These are phyloP conservation scores for Alsophila aescularia DNA, from an alignment of 2,888 invertebrate genomes.

Conservation along the genomic window DNA sequence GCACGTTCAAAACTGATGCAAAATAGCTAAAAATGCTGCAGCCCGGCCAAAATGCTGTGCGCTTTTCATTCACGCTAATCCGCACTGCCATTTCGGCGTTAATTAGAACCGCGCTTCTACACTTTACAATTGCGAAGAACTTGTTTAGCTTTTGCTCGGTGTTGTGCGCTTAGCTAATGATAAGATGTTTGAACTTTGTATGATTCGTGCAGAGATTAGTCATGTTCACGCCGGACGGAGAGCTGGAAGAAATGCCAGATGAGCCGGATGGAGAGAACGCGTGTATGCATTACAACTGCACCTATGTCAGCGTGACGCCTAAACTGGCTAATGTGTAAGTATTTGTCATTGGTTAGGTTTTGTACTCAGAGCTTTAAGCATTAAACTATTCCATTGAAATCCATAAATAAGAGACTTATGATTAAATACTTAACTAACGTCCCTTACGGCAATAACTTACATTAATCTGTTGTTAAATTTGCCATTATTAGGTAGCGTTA, in stretches of 20 bases:
- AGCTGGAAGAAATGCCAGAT: constrained; percentile 68
- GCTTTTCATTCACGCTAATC: neutral
- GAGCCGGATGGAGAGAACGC: constrained; percentile 59
- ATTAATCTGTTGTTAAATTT: too few relatives aligned
- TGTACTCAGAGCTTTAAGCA: too few relatives aligned
- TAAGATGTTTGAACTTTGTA: neutral
- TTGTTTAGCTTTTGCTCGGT: constrained; percentile 24
- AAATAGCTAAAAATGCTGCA: too few relatives aligned
- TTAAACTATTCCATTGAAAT: too few relatives aligned
- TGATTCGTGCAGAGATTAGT: constrained; percentile 58
- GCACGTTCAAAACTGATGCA: too few relatives aligned
- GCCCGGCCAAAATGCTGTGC: neutral
- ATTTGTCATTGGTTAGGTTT: neutral
- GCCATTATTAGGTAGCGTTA: too few relatives aligned
- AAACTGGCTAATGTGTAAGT: constrained; percentile 72
- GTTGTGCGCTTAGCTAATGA: constrained; percentile 7
- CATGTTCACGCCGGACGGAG: constrained; percentile 65
- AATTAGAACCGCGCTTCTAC: constrained; percentile 10
- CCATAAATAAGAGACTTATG: too few relatives aligned
- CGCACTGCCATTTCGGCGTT: constrained; percentile 8
- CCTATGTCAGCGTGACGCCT: constrained; percentile 75
- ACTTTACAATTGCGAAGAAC: constrained; percentile 28
- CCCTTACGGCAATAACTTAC: too few relatives aligned
- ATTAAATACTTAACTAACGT: too few relatives aligned
- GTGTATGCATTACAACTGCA: constrained; percentile 76